These are phyloP conservation scores for Noctilio leporinus DNA, from an alignment of 2,113 vertebrate species.

Conservation along the genomic window DNA sequence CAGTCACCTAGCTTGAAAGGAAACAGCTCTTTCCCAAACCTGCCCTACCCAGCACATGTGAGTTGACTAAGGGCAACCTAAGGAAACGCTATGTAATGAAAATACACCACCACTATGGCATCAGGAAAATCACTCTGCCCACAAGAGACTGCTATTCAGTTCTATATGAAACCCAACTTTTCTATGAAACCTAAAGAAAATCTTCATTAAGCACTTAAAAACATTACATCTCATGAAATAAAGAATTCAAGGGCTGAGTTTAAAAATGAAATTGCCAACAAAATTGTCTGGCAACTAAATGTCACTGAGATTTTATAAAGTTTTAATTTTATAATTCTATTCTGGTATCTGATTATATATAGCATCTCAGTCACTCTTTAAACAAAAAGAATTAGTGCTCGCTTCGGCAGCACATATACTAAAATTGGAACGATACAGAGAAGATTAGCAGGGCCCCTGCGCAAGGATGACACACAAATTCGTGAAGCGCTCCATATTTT, in stretches of 20 bases:
- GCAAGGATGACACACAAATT: too few relatives aligned
- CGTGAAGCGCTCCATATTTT: too few relatives aligned
- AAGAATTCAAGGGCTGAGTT: not conserved
- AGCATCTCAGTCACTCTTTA: not conserved
- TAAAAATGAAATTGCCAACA: not conserved
- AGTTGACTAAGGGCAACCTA: not conserved
- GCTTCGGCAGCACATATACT: too few relatives aligned
- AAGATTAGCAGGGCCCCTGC: too few relatives aligned
- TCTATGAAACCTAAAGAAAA: not conserved
- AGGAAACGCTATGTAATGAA: not conserved
- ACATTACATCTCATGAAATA: not conserved
- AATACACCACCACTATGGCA: not conserved
- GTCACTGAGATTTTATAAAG: not conserved
- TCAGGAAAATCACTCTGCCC: not conserved
- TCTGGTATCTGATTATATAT: not conserved
- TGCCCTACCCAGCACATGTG: not conserved
- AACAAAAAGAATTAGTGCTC: too few relatives aligned
- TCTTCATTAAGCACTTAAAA: not conserved
- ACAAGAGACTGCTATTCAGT: not conserved
- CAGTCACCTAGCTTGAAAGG: not conserved
- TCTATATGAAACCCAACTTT: not conserved
- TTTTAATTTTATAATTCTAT: not conserved
- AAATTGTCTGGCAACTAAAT: not conserved
- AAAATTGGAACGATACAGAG: too few relatives aligned
- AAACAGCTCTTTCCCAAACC: not conserved